These are phyloP conservation scores for Pachyuromys duprasi DNA, from an alignment of 2,797 vertebrate genomes.

Conservation along the genomic window DNA sequence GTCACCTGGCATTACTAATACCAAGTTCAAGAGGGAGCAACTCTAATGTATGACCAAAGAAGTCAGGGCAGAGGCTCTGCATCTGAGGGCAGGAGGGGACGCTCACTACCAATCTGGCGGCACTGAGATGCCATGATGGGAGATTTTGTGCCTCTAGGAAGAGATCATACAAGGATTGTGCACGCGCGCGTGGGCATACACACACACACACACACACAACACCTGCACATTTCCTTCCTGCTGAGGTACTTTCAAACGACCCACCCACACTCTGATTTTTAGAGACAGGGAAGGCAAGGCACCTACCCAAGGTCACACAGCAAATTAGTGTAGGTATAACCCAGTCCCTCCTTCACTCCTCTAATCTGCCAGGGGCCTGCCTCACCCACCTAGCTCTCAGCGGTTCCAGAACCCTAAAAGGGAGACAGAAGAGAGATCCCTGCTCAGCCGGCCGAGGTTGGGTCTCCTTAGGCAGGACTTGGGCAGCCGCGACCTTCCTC, in stretches of 20 bases:
- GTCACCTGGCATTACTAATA: background rate
- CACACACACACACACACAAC: no score
- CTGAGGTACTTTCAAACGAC: background rate
- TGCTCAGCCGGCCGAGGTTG: background rate
- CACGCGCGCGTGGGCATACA: no score
- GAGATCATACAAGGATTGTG: background rate
- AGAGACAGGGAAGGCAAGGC: slow-evolving; percentile 38
- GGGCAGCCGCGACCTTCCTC: background rate
- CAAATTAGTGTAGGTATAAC: background rate
- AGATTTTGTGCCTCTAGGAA: background rate
- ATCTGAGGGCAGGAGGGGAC: background rate
- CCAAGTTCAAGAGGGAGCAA: background rate
- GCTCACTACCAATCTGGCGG: background rate
- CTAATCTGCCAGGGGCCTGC: background rate
- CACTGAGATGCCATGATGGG: background rate
- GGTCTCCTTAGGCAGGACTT: background rate
- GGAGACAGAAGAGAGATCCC: background rate
- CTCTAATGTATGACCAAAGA: background rate
- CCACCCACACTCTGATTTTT: background rate
- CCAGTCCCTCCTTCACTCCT: background rate
- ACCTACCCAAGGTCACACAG: slow-evolving; percentile 11
- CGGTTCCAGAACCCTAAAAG: background rate
- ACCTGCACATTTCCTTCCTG: background rate
- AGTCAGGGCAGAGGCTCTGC: background rate
- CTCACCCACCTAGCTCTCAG: background rate